Conservation (phyloP, 2,888 invertebrate genomes). For the Lacanobia wlatinum region DNA sequence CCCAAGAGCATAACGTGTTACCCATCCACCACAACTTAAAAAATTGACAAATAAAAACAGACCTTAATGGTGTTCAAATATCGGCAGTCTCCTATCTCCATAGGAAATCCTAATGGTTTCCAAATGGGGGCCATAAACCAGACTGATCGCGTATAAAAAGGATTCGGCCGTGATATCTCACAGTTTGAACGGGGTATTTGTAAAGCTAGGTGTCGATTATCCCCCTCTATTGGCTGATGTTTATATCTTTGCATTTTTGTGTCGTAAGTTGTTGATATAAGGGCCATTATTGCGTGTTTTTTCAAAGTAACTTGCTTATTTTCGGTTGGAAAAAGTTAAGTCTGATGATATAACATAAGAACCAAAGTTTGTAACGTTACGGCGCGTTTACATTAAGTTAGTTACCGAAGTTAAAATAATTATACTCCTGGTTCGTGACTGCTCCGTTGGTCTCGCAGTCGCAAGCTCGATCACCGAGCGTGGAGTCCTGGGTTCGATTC, state of each 20-base stretch:
- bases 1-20: constrained; percentile 14
- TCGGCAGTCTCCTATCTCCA: constrained; percentile 29
- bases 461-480: too few relatives aligned
- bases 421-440: too few relatives aligned
- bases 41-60: constrained; percentile 6
- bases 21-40: neutral
- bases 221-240: constrained; percentile 19
- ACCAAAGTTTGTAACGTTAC: too few relatives aligned
- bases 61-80: constrained; percentile 39
- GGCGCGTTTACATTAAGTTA: too few relatives aligned
- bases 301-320: too few relatives aligned
- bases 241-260: constrained; percentile 16
- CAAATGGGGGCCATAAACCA: constrained; percentile 51
- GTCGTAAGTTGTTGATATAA: constrained; percentile 1
- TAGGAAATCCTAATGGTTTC: constrained; percentile 52
- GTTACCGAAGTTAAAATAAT: too few relatives aligned
- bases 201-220: constrained; percentile 28
- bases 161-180: constrained; percentile 45
- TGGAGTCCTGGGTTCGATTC: too few relatives aligned
- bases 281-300: neutral
- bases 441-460: too few relatives aligned
- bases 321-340: too few relatives aligned
- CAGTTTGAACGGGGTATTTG: constrained; percentile 40
- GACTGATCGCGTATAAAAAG: constrained; percentile 52
- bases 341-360: too few relatives aligned